Base-by-base conservation (phyloP, 2,888 invertebrate genomes). In the Ferdinandea cuprea region DNA sequence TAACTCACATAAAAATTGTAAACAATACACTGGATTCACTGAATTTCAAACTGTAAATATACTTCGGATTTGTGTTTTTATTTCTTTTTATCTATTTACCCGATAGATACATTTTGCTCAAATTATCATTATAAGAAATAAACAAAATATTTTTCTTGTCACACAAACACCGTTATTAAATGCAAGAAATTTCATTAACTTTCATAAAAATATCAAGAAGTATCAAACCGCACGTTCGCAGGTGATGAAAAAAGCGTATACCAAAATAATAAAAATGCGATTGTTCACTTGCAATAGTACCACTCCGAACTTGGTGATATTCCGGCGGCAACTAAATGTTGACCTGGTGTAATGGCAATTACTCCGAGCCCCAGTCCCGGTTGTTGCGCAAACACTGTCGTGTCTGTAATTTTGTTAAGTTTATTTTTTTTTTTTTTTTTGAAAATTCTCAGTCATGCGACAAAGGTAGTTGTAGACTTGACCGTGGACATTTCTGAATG, bases 401-500 rank as follows among this genome's bases (percentile, higher is more conserved):
- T 69, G 58, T 65, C 76, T 71, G 21, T 72, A 28, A 56, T 56
- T 30, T 44, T 37, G 21, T 58, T 69, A n/a, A 59, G 48, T 59
- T 65, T 59, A n/a, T n/a, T 69, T 48, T 59, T 8, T 17, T 37
- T 13, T 11, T 48, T 5, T n/a, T n/a, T 32, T 21, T 30, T 56
- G 21, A 54, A 58, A 71, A 77, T 37, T 58, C 65, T 13, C 19
- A 68, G 78, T 58, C 83, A 73, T 73, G 68, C 72, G 63, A 78
- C 44, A 66, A 73, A 79, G 56, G 71, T 50, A 52, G 66, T 81
- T 73, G 83, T 83, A 58, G 78, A 77, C 83, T 83, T 83, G 83
- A 83, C 83, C 83, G 78, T 83, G 83, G 78, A 78, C 68, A 83
- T 68, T 83, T 83, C 83, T 83, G 83, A 83, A 83, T 83, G 83